Base-by-base conservation (phyloP, 2,113 vertebrate genomes). In the Collichthys lucidus region DNA sequence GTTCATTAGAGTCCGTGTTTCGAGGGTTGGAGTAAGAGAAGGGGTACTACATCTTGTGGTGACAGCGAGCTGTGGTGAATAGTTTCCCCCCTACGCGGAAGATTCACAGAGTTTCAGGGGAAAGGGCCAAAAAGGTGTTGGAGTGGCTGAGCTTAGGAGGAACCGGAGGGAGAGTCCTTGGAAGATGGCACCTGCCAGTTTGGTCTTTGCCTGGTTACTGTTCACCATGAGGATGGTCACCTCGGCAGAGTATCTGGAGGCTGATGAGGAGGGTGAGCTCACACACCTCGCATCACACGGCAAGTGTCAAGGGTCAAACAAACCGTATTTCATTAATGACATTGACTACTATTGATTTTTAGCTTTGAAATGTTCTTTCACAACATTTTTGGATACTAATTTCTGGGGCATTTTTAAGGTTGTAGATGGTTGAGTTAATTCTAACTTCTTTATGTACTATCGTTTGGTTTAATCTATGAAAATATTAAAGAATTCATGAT, bases 171-270 rank as follows among this genome's bases (percentile, higher is more conserved):
- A 75, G 53, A 83, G 62, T 11, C n/a, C 8, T 64, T 42, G 74
- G 83, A 94, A 86, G 91, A 95, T 95, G 94, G 77, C 74, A 88
- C 75, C 87, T 79, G 84, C 44, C 59, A 16, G 79, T 70, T 82
- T 87, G 84, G 60, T 88, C 61, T 80, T 90, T 24, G 86, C 72
- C 61, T 94, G 91, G 83, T 80, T 90, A 11, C 81, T 95, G 72
- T 47, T 95, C 60, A 70, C 86, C 53, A 26, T 92, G 57, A 88
- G 77, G 88, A 89, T 46, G 64, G 69, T 86, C 66, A 67, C 74
- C 40, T 90, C 86, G 20, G 83, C 87, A 31, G 90, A 65, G 16
- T 77, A 90, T 78, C 49, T 91, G 72, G 77, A 87, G 4, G 0
- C 67, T 1, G 74, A 91, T 63, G 85, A 93, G 77, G 88, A 94